phyloP scores from a whole-genome alignment of 2,888 invertebrate genomes.

The Cantharis lateralis region DNA sequence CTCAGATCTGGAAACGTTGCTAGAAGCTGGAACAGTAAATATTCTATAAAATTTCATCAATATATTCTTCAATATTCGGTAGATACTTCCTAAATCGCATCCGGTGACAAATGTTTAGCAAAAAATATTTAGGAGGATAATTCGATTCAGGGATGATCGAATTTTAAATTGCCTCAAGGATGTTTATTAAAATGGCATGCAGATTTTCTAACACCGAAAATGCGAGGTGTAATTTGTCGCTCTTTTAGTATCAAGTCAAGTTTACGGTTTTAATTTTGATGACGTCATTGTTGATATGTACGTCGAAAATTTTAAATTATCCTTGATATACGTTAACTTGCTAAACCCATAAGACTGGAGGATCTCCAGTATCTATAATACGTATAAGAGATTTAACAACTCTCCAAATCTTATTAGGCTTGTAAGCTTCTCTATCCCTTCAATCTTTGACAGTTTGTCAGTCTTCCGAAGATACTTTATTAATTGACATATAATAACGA shows the following conservation, averaged over 20 bases:
- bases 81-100: constrained; percentile 33
- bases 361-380: not conserved
- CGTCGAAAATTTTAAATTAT: not conserved
- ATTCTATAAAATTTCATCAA: constrained; percentile 26
- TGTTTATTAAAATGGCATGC: not conserved
- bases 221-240: not conserved
- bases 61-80: constrained; percentile 6
- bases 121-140: not conserved
- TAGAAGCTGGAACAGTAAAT: constrained; percentile 20
- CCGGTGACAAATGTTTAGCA: constrained; percentile 35
- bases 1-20: not conserved
- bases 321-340: not conserved
- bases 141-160: not conserved
- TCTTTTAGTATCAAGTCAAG: not conserved
- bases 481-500: not conserved
- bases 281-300: not conserved
- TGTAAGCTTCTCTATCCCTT: not conserved
- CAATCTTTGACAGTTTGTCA: not conserved
- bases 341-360: not conserved
- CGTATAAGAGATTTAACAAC: not conserved
- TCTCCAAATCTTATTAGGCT: not conserved
- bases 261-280: not conserved
- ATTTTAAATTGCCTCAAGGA: constrained; percentile 1
- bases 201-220: not conserved
- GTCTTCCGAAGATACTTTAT: not conserved